Conservation (phyloP, 35 echinoderm and acorn worm species). For the Ophioderma brevispina region DNA sequence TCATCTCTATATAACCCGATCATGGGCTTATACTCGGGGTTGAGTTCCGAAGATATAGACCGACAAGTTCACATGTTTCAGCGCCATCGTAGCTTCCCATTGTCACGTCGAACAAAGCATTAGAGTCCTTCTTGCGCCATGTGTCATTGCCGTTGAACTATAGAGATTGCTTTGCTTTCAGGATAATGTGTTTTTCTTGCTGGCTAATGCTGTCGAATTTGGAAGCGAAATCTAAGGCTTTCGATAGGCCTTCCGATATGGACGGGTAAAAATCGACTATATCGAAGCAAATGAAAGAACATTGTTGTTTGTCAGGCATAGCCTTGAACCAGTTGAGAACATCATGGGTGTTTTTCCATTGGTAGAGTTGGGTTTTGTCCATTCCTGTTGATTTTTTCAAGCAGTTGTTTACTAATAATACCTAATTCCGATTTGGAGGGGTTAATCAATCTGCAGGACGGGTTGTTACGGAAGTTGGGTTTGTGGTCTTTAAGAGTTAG, state of each 20-base stretch:
- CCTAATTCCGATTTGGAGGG: not conserved
- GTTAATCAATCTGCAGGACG: not conserved
- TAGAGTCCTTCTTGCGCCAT: not conserved
- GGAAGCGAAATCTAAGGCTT: not conserved
- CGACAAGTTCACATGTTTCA: constrained; percentile 11
- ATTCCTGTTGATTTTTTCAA: not conserved
- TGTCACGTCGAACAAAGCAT: not conserved
- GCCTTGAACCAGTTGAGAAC: not conserved
- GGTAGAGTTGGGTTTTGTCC: not conserved
- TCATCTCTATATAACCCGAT: constrained; percentile 52
- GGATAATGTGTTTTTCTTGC: not conserved
- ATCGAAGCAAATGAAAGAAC: not conserved
- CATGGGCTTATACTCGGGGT: not conserved
- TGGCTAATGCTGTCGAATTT: not conserved
- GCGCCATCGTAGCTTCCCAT: constrained; percentile 21
- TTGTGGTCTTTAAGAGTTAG: not conserved
- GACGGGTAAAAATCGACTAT: not conserved
- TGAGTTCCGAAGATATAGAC: not conserved
- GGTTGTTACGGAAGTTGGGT: not conserved
- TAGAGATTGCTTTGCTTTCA: not conserved
- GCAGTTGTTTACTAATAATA: not conserved
- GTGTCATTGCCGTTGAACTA: not conserved
- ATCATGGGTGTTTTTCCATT: not conserved
- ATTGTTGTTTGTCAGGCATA: not conserved
- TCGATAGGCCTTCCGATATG: not conserved